Evolutionary conservation across 2,113 vertebrate genomes (phyloP).

Genomic region (Ahaetulla prasina): DNA sequence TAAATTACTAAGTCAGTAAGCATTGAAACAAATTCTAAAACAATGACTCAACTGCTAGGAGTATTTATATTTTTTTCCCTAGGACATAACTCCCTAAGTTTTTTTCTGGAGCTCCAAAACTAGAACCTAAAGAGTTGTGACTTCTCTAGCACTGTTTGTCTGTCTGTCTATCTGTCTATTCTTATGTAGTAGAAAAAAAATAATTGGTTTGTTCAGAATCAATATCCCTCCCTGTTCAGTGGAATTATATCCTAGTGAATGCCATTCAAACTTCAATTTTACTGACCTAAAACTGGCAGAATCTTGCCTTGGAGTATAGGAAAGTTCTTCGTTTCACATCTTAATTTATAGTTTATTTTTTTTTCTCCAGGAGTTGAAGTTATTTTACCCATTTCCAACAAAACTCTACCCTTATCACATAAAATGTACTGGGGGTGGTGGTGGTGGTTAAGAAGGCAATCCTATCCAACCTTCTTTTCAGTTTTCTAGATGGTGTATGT

Average conservation of each 20-base stretch:
- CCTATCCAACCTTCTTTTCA: background rate
- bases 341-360: background rate
- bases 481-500: background rate
- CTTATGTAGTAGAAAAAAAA: background rate
- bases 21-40: conserved; percentile 1
- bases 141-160: fast-evolving
- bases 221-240: background rate
- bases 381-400: background rate
- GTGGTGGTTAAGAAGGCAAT: background rate
- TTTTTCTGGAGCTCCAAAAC: background rate
- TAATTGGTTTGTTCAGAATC: background rate
- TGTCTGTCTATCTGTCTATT: background rate
- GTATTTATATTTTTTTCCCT: background rate
- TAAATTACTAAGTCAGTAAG: background rate
- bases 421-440: background rate
- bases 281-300: background rate
- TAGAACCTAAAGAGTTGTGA: background rate
- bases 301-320: background rate
- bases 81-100: background rate
- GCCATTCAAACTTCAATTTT: background rate
- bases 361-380: background rate
- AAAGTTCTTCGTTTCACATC: background rate
- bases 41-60: background rate
- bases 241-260: background rate
- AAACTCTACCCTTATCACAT: background rate